Conservation (phyloP, 2,888 invertebrate genomes). For the Nomada lathburiana region DNA sequence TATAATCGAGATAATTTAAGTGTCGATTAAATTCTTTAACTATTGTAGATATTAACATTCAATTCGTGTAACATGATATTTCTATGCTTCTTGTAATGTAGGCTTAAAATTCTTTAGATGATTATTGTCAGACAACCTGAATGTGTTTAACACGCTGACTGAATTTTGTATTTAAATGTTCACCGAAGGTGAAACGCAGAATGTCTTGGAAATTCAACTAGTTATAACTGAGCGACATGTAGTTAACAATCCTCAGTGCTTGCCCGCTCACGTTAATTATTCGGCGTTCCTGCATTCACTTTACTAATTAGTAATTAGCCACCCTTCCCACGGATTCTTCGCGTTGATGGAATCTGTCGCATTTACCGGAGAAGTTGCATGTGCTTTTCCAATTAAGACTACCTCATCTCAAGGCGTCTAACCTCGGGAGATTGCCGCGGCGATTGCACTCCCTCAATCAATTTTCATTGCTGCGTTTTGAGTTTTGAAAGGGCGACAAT, state of each 20-base stretch:
- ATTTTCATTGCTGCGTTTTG: background rate
- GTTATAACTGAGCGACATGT: conserved; percentile 20
- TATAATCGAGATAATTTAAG: no score
- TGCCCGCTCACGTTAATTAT: conserved; percentile 45
- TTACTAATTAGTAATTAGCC: conserved; percentile 59
- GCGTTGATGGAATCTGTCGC: conserved; percentile 47
- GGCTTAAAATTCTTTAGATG: no score
- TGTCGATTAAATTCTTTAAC: no score
- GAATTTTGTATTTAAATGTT: conserved; percentile 3
- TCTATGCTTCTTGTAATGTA: background rate
- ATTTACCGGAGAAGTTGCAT: conserved; percentile 27
- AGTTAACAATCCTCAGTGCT: conserved; percentile 33
- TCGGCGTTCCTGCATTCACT: conserved; percentile 41
- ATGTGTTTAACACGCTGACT: conserved; percentile 3
- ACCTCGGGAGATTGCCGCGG: conserved; percentile 12
- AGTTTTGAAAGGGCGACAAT: background rate
- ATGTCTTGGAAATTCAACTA: conserved; percentile 30
- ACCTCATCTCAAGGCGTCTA: conserved; percentile 19
- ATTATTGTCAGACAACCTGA: no score
- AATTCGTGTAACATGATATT: background rate
- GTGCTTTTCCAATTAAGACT: conserved; percentile 49
- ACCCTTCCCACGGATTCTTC: conserved; percentile 44
- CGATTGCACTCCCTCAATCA: conserved; percentile 9
- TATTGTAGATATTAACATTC: no score
- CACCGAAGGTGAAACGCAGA: background rate